Conservation (phyloP, 2,888 invertebrate species). For the Ischnus inquisitorius region DNA sequence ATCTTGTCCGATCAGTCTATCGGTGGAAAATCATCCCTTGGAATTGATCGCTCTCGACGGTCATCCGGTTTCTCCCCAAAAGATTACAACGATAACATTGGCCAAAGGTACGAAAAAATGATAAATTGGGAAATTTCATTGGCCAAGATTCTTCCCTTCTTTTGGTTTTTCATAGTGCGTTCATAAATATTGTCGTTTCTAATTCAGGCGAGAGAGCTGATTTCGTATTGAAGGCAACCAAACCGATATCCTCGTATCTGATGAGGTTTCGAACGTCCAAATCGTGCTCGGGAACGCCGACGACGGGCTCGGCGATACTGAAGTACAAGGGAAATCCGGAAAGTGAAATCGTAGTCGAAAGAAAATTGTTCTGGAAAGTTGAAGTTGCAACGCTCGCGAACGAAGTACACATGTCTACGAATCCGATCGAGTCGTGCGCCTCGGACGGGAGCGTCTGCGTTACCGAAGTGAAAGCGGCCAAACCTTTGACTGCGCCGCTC, state of each 20-base stretch:
- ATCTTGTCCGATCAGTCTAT: conserved; percentile 90
- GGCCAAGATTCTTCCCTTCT: too few species aligned
- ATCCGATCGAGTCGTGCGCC: conserved; percentile 85
- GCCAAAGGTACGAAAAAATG: conserved; percentile 87
- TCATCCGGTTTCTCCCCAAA: conserved; percentile 88
- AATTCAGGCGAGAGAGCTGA: conserved; percentile 90
- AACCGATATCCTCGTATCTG: conserved; percentile 87
- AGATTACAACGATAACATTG: conserved; percentile 87
- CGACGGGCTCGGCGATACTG: conserved; percentile 87
- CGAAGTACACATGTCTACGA: conserved; percentile 76
- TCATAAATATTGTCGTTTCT: background rate
- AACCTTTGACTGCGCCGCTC: conserved; percentile 87
- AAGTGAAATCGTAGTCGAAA: conserved; percentile 56
- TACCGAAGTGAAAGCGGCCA: conserved; percentile 87
- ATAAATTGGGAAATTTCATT: too few species aligned
- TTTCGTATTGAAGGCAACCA: conserved; percentile 90
- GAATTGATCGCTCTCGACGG: conserved; percentile 91
- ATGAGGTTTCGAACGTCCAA: conserved; percentile 87
- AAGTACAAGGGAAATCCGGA: conserved; percentile 82
- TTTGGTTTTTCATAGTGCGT: background rate
- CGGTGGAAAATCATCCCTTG: conserved; percentile 89
- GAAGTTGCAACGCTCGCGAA: conserved; percentile 54
- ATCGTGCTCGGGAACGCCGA: conserved; percentile 85
- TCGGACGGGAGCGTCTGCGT: conserved; percentile 87
- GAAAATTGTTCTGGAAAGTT: conserved; percentile 44